These are phyloP conservation scores for Marasmarcha lunaedactyla DNA, from an alignment of 2,888 invertebrate genomes.

Conservation along the genomic window DNA sequence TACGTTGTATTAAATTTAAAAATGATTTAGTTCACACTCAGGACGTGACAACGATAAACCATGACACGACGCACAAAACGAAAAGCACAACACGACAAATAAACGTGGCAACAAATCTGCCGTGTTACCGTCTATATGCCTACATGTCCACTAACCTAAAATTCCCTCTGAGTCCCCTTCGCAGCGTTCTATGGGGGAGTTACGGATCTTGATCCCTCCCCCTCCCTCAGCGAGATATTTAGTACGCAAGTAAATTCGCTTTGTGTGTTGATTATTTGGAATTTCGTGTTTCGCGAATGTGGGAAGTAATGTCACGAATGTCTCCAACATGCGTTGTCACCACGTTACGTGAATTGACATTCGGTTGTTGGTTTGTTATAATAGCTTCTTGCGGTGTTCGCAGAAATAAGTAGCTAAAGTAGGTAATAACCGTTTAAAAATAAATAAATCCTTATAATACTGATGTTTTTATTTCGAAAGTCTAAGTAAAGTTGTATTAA, in stretches of 20 bases:
- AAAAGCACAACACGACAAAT: conserved; percentile 68
- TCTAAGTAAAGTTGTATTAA: too few relatives aligned
- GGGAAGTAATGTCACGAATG: conserved; percentile 20
- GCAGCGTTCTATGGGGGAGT: conserved; percentile 57
- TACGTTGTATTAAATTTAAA: conserved; percentile 3
- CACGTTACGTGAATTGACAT: conserved; percentile 3
- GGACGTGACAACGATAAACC: conserved; percentile 56
- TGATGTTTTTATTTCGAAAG: too few relatives aligned
- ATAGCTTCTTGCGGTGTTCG: too few relatives aligned
- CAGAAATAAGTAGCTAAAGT: too few relatives aligned
- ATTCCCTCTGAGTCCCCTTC: conserved; percentile 59
- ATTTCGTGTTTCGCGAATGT: conserved; percentile 39
- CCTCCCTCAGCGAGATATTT: conserved; percentile 59
- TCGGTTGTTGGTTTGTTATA: too few relatives aligned
- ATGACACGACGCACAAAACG: conserved; percentile 65
- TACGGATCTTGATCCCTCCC: conserved; percentile 60
- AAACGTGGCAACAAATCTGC: conserved; percentile 69
- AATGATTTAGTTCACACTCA: conserved; percentile 9
- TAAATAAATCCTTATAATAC: too few relatives aligned
- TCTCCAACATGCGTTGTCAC: conserved; percentile 4
- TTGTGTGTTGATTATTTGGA: conserved; percentile 61
- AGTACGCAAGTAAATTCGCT: conserved; percentile 59
- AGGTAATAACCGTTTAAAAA: too few relatives aligned
- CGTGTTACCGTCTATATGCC: conserved; percentile 71
- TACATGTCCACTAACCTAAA: conserved; percentile 72